Base-by-base conservation (phyloP, 1,140 invertebrate genomes). In the Brachystomella parvula region DNA sequence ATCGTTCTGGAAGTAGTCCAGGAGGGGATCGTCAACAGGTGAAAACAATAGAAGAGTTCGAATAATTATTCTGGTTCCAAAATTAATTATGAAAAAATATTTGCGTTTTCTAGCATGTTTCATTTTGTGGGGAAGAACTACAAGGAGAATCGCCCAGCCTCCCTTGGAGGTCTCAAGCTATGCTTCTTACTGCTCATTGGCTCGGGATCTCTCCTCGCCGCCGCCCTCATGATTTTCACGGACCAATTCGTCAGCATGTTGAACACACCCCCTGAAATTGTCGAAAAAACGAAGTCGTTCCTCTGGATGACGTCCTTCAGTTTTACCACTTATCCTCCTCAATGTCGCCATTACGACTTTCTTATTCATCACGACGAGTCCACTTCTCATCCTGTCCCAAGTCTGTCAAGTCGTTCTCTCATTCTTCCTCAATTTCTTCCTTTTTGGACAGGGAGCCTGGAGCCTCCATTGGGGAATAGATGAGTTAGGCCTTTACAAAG, bases 11-110 rank as follows among this genome's bases (percentile, higher is more conserved):
- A 71, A 60, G 66, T 71, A 0, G 60, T 71, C 32, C 69, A 71
- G 61, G 69, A 71, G 30, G 69, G 69, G 12, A 47, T 71, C 0
- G 66, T 65, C 33, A 71, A 71, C 49, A 63, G 49, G 49, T 53
- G 24, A 9, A 44, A 12, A 44, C 39, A 44, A 9, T 44, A 44
- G 39, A 44, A 44, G n/a, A 12, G n/a, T 44, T 44, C 9, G 9
- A 12, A 44, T 44, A 44, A 44, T 44, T 44, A 44, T 44, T n/a
- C n/a, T n/a, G n/a, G n/a, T n/a, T 44, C 9, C 24, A 53, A 15
- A 24, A 24, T 26, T 53, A 26, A 53, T 19, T 26, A 57, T 24
- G 6, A n/a, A n/a, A n/a, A n/a, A n/a, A n/a, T n/a, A n/a, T n/a
- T n/a, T n/a, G n/a, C n/a, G n/a, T n/a, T 6, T 53, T 53, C 24